These are phyloP conservation scores for Pseudochaenichthys georgianus DNA, from an alignment of 2,797 vertebrate species.

Conservation along the genomic window DNA sequence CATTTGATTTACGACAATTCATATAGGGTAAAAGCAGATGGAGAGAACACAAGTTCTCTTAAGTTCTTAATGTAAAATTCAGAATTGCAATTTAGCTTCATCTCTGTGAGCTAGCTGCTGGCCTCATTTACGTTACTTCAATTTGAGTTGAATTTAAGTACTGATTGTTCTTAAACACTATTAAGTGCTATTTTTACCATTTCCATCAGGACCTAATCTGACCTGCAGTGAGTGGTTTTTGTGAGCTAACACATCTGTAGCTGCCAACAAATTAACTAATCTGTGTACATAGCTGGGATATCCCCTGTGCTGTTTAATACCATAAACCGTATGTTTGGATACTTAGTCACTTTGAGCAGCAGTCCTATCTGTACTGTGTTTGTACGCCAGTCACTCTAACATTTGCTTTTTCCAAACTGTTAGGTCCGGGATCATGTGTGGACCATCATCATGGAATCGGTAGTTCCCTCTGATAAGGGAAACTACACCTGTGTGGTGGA, in stretches of 20 bases:
- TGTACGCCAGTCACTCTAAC: rapidly evolving
- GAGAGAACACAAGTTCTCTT: no score
- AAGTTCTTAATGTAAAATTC: no score
- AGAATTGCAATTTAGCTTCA: neutral
- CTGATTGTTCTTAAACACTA: no score
- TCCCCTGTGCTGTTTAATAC: neutral
- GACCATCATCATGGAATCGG: constrained; percentile 99
- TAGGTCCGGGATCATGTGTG: constrained; percentile 94
- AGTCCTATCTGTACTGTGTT: neutral
- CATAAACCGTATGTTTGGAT: neutral
- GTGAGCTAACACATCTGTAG: neutral
- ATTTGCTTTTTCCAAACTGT: neutral
- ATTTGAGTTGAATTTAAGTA: neutral
- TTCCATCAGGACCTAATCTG: no score
- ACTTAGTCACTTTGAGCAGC: neutral
- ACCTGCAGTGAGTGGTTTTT: no score
- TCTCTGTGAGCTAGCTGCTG: neutral
- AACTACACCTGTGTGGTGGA: constrained; percentile 99
- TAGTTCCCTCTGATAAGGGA: constrained; percentile 97
- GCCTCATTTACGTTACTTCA: neutral
- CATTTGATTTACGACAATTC: constrained; percentile 10
- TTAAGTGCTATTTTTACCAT: no score
- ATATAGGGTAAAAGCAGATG: constrained; percentile 2
- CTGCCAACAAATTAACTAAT: neutral
- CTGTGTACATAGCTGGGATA: neutral